These are phyloP conservation scores for Dilophus febrilis DNA, from an alignment of 2,888 invertebrate genomes.

Conservation along the genomic window DNA sequence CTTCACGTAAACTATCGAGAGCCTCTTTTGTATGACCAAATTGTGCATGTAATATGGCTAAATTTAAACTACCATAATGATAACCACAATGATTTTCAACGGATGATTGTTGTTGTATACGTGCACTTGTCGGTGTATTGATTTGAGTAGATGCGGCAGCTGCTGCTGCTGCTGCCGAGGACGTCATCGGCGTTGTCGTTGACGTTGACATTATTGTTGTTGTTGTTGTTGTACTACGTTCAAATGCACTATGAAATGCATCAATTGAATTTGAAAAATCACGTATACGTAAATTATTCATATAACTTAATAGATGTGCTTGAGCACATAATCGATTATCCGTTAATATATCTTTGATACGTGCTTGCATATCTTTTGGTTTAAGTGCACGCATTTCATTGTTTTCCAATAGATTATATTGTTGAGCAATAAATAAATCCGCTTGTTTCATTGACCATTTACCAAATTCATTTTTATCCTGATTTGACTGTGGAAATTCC, in stretches of 20 bases:
- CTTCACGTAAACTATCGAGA: constrained; percentile 66
- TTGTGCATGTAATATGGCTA: constrained; percentile 73
- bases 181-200: too few relatives aligned
- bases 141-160: constrained; percentile 20
- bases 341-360: constrained; percentile 26
- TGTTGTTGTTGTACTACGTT: constrained; percentile 38
- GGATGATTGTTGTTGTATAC: too few relatives aligned
- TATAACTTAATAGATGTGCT: constrained; percentile 68
- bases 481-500: too few relatives aligned
- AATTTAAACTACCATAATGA: constrained; percentile 78
- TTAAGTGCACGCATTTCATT: constrained; percentile 65
- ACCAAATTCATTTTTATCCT: constrained; percentile 35
- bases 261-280: constrained; percentile 74
- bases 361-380: constrained; percentile 56
- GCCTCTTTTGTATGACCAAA: constrained; percentile 60
- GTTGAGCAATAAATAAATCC: constrained; percentile 74
- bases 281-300: constrained; percentile 72
- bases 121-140: too few relatives aligned
- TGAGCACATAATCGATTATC: constrained; percentile 26
- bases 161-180: constrained; percentile 20
- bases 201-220: too few relatives aligned
- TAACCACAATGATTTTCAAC: constrained; percentile 39
- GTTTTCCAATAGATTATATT: constrained; percentile 63
- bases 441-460: constrained; percentile 79
- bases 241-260: constrained; percentile 67